Percentiles rank a stretch among this genome's conserved stretches.
Conservation (phyloP, 2,113 vertebrate species). For the Heterocephalus glaber region DNA sequence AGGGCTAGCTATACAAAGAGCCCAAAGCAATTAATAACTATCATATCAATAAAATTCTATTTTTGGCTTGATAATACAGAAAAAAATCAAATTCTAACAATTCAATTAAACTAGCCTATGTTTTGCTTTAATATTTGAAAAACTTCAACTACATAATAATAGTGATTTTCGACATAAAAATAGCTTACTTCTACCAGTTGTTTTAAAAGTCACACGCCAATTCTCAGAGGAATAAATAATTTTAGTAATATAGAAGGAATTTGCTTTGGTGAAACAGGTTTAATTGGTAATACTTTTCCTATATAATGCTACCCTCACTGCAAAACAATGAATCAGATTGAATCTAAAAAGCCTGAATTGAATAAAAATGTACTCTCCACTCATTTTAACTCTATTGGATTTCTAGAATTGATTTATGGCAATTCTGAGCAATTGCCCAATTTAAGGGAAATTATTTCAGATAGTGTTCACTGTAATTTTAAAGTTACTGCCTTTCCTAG, state of each 20-base stretch:
- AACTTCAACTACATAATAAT: conserved; percentile 7
- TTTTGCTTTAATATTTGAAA: conserved; percentile 46
- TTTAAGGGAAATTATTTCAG: conserved; percentile 65
- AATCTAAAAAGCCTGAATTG: not conserved
- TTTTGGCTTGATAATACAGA: not conserved
- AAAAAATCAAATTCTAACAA: not conserved
- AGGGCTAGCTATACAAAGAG: not conserved
- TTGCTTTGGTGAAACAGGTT: not conserved
- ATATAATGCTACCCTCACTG: not conserved
- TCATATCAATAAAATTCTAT: not conserved
- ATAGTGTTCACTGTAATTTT: conserved; percentile 66
- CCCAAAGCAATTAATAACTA: not conserved
- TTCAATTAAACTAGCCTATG: not conserved
- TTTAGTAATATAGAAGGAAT: not conserved
- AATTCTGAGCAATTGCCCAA: conserved; percentile 66
- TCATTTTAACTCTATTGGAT: conserved; percentile 55
- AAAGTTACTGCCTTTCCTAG: conserved; percentile 68
- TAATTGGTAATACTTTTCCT: conserved; percentile 4
- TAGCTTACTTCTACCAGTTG: not conserved
- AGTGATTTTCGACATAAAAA: not conserved
- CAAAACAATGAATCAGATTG: not conserved
- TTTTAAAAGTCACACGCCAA: not conserved
- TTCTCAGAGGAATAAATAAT: not conserved
- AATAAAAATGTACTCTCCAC: conserved; percentile 40
- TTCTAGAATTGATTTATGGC: conserved; percentile 61